phyloP scores from a whole-genome alignment of 2,888 invertebrate genomes.

The Trachelus stipa region DNA sequence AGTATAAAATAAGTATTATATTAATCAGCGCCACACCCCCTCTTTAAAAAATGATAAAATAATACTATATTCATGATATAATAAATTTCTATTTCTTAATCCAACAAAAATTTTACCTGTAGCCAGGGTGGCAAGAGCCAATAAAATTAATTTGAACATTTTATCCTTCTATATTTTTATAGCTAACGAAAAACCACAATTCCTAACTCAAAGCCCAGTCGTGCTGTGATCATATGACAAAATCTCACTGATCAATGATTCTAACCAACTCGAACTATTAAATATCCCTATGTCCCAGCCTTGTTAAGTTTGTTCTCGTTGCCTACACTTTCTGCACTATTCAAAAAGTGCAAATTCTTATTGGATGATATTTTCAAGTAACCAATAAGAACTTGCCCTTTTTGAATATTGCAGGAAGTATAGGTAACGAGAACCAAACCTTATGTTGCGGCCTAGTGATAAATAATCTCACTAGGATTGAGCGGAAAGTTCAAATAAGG shows the following conservation, averaged over 20 bases:
- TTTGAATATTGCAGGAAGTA: too few relatives aligned
- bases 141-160: slow-evolving; percentile 40
- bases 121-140: slow-evolving; percentile 22
- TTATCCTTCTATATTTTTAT: slow-evolving; percentile 20
- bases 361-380: too few relatives aligned
- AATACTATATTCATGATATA: not conserved
- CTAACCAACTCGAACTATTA: too few relatives aligned
- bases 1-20: not conserved
- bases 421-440: too few relatives aligned
- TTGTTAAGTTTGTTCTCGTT: too few relatives aligned
- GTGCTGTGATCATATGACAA: slow-evolving; percentile 38
- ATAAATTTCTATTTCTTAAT: not conserved
- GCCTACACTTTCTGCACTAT: too few relatives aligned
- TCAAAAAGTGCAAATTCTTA: too few relatives aligned
- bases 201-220: slow-evolving; percentile 27
- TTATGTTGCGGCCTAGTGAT: too few relatives aligned
- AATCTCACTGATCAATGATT: slow-evolving; percentile 7
- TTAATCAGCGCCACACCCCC: slow-evolving; percentile 5
- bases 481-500: too few relatives aligned
- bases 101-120: slow-evolving; percentile 34
- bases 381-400: too few relatives aligned
- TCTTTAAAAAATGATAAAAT: not conserved
- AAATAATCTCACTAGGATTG: too few relatives aligned
- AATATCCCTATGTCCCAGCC: too few relatives aligned
- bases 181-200: slow-evolving; percentile 35